phyloP scores from a whole-genome alignment of 2,797 vertebrate species.

The Enteromius mattozi region DNA sequence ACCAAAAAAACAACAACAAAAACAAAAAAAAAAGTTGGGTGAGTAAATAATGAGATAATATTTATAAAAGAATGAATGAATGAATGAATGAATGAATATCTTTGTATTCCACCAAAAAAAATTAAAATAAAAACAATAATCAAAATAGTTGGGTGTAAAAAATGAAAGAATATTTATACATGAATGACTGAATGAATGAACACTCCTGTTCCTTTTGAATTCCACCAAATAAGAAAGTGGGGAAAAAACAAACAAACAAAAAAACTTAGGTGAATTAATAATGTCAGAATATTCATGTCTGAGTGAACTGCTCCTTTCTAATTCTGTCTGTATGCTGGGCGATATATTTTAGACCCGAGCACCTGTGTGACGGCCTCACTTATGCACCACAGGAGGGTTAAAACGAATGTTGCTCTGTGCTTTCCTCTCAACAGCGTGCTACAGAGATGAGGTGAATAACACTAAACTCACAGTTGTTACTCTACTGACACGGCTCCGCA shows the following conservation, averaged over 20 bases:
- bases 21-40: too few relatives aligned
- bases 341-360: background rate
- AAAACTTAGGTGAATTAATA: background rate
- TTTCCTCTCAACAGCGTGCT: slow-evolving; percentile 43
- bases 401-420: slow-evolving; percentile 30
- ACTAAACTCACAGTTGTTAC: slow-evolving; percentile 58
- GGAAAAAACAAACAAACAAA: background rate
- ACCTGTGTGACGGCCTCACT: slow-evolving; percentile 4
- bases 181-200: background rate
- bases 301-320: background rate
- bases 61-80: background rate
- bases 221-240: background rate
- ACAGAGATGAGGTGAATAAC: slow-evolving; percentile 53
- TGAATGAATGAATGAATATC: background rate
- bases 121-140: background rate
- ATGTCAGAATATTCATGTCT: background rate
- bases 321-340: background rate
- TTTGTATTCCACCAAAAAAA: background rate
- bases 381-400: slow-evolving; percentile 4
- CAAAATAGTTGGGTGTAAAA: background rate
- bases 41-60: background rate
- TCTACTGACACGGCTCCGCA: slow-evolving; percentile 60
- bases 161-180: background rate
- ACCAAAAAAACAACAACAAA: background rate
- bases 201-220: background rate